Evolutionary conservation across 2,797 vertebrate species (phyloP).

Genomic region (Benthosema pterotum): DNA sequence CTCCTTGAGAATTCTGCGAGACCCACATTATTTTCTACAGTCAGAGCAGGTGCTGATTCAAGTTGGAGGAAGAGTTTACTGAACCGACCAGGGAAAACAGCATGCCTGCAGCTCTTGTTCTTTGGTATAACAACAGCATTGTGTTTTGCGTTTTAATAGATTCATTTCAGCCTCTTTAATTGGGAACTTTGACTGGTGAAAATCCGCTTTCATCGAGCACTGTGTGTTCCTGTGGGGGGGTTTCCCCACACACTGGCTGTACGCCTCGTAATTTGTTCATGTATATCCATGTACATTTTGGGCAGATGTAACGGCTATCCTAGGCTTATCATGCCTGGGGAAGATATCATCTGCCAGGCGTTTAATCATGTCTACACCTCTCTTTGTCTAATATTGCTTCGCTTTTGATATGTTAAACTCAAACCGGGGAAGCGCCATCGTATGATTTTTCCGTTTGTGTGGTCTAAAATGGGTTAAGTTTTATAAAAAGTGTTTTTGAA

Average conservation of each 20-base stretch:
- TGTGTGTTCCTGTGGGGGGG: conserved; percentile 28
- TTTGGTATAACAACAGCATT: neutral
- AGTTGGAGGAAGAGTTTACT: conserved; percentile 48
- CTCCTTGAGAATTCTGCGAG: neutral
- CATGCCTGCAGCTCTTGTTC: conserved; percentile 28
- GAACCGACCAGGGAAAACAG: conserved; percentile 57
- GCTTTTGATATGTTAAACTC: too few relatives aligned
- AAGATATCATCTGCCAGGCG: too few relatives aligned
- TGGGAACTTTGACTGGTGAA: conserved; percentile 55
- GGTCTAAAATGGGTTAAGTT: too few relatives aligned
- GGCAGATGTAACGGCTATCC: neutral
- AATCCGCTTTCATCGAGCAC: conserved; percentile 47
- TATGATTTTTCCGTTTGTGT: too few relatives aligned
- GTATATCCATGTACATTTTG: neutral
- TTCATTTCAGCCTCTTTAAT: conserved; percentile 47
- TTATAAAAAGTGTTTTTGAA: too few relatives aligned
- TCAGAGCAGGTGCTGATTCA: conserved; percentile 40
- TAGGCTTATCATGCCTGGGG: neutral
- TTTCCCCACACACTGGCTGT: neutral
- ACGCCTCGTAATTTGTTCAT: neutral
- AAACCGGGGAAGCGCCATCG: too few relatives aligned
- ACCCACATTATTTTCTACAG: conserved; percentile 16
- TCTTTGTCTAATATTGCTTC: too few relatives aligned
- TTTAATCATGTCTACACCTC: too few relatives aligned
- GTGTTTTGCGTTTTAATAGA: conserved; percentile 3